Percentiles rank a stretch among this genome's conserved stretches.
These are phyloP conservation scores for Pionites leucogaster DNA, from an alignment of 2,113 vertebrate species.

Conservation along the genomic window DNA sequence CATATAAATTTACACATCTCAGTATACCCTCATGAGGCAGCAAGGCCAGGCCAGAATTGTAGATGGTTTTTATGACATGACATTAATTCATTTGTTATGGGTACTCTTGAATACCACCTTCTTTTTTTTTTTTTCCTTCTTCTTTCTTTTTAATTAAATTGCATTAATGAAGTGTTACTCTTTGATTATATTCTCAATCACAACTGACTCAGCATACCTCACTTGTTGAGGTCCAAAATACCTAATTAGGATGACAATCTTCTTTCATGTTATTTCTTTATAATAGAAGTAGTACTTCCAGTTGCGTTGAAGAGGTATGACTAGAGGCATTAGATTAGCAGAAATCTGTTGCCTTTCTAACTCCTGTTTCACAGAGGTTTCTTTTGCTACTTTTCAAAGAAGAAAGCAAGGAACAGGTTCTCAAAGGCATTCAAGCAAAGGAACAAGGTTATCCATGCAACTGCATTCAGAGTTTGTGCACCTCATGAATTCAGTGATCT, in stretches of 20 bases:
- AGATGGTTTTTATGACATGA: background rate
- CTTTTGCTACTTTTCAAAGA: background rate
- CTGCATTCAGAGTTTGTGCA: background rate
- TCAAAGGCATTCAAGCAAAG: background rate
- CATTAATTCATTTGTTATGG: background rate
- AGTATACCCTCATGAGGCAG: background rate
- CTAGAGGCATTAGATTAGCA: background rate
- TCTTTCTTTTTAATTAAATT: conserved; percentile 16
- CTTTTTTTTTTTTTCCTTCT: background rate
- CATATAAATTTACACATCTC: background rate
- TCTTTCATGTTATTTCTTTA: background rate
- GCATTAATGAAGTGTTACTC: background rate
- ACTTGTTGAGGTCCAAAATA: background rate
- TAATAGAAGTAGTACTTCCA: background rate
- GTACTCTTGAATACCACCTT: background rate
- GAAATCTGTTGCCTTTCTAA: background rate
- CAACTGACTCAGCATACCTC: background rate
- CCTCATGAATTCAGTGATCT: background rate
- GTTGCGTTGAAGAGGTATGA: background rate
- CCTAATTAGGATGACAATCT: background rate
- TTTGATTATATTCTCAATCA: background rate
- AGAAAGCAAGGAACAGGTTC: background rate
- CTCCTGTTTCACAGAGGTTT: background rate
- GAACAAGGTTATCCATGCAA: background rate
- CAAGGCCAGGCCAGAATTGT: background rate